These are phyloP conservation scores for Parauchenoglanis ngamensis DNA, from an alignment of 2,797 vertebrate species.

Conservation along the genomic window DNA sequence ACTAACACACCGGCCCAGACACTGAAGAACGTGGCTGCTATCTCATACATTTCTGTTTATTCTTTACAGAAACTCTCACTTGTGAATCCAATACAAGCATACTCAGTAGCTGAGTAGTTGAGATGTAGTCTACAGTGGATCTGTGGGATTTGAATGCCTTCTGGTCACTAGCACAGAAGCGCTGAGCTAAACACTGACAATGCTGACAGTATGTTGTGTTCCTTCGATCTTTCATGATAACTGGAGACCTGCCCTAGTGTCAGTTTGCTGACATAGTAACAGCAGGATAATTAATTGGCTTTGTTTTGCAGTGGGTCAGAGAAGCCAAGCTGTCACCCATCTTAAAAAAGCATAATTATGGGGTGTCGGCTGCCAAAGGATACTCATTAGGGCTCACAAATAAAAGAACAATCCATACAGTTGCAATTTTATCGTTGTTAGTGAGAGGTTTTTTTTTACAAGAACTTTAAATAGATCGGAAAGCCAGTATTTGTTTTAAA, in stretches of 20 bases:
- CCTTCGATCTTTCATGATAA: constrained; percentile 6
- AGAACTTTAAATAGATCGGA: background rate
- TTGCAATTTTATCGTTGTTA: background rate
- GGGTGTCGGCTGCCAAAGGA: constrained; percentile 7
- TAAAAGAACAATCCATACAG: constrained; percentile 10
- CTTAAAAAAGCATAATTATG: constrained; percentile 6
- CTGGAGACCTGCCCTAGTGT: constrained; percentile 29
- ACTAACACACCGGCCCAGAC: background rate
- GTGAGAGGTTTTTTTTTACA: background rate
- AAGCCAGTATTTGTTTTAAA: background rate
- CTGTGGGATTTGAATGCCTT: constrained; percentile 8
- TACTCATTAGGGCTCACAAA: constrained; percentile 21
- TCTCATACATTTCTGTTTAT: background rate
- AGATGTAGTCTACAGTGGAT: background rate
- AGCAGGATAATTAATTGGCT: constrained; percentile 33
- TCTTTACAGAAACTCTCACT: background rate
- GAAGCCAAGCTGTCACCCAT: constrained; percentile 8
- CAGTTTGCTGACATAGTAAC: constrained; percentile 42
- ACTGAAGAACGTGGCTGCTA: background rate
- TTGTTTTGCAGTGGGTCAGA: constrained; percentile 24
- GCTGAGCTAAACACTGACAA: constrained; percentile 11
- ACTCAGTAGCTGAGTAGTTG: background rate
- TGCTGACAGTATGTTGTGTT: constrained; percentile 2
- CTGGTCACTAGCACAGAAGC: constrained; percentile 9
- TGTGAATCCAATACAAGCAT: background rate